Evolutionary conservation across 2,888 invertebrate species (phyloP).

Genomic region (Sesamia inferens): DNA sequence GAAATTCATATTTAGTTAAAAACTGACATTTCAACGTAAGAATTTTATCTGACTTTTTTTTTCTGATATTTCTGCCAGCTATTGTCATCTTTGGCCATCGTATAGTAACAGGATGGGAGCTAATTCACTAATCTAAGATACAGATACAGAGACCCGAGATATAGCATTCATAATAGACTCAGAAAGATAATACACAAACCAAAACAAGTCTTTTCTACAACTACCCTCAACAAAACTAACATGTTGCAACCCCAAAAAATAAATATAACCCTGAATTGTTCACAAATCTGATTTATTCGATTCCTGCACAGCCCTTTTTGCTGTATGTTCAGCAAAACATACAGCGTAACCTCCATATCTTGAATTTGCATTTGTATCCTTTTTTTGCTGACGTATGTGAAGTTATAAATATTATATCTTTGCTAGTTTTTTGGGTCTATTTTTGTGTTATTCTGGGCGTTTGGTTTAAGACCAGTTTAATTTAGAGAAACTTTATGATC

Average conservation of each 20-base stretch:
- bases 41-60: too few relatives aligned
- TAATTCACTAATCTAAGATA: too few relatives aligned
- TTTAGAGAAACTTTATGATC: not conserved
- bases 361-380: constrained; percentile 64
- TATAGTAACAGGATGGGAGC: too few relatives aligned
- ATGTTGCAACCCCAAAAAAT: constrained; percentile 48
- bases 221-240: constrained; percentile 29
- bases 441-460: not conserved
- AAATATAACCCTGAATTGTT: constrained; percentile 50
- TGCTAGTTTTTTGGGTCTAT: constrained; percentile 38
- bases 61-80: too few relatives aligned
- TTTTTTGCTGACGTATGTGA: constrained; percentile 60
- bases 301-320: constrained; percentile 60
- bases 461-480: not conserved
- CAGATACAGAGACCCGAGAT: too few relatives aligned
- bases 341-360: constrained; percentile 53
- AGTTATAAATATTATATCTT: constrained; percentile 60
- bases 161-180: too few relatives aligned
- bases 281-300: constrained; percentile 60
- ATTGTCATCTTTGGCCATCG: too few relatives aligned
- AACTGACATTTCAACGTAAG: too few relatives aligned
- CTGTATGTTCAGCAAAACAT: constrained; percentile 65
- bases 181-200: not conserved
- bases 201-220: constrained; percentile 14
- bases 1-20: too few relatives aligned